Evolutionary conservation across 2,113 vertebrate species (phyloP).

Genomic region (Chlorodrepanis virens): DNA sequence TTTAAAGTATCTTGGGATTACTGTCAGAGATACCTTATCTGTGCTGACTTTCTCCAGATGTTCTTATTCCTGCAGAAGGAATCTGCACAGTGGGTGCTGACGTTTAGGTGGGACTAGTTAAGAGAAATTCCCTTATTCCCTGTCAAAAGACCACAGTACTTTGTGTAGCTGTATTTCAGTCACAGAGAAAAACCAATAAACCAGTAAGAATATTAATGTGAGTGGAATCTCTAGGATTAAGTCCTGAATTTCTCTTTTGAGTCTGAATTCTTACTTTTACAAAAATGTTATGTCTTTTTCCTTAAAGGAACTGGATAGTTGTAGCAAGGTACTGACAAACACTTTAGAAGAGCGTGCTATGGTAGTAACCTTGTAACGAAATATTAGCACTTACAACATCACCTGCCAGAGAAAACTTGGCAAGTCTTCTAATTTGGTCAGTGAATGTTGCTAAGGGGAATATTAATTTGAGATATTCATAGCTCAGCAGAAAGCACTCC

Average conservation of each 20-base stretch:
- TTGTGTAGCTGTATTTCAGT: not conserved
- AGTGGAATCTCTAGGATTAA: not conserved
- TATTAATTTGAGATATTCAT: slow-evolving; percentile 18
- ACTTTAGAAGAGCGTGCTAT: not conserved
- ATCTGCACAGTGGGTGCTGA: not conserved
- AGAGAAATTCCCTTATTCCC: not conserved
- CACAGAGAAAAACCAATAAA: not conserved
- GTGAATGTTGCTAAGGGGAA: not conserved
- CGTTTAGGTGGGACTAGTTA: not conserved
- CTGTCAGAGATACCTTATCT: not conserved
- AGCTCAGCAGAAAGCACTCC: slow-evolving; percentile 20
- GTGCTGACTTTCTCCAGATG: not conserved
- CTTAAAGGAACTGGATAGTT: not conserved
- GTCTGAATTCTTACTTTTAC: not conserved
- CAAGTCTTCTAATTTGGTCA: not conserved
- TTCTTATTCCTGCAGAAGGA: not conserved
- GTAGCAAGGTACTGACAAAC: not conserved
- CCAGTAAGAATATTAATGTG: not conserved
- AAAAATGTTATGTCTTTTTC: not conserved
- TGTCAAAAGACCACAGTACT: not conserved
- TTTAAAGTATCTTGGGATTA: not conserved
- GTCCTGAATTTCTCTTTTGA: not conserved
- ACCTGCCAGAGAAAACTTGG: slow-evolving; percentile 46
- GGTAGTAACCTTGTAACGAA: not conserved
- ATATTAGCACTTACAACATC: not conserved